Conservation (phyloP, 2,113 vertebrate genomes). For the Ameiurus melas region DNA sequence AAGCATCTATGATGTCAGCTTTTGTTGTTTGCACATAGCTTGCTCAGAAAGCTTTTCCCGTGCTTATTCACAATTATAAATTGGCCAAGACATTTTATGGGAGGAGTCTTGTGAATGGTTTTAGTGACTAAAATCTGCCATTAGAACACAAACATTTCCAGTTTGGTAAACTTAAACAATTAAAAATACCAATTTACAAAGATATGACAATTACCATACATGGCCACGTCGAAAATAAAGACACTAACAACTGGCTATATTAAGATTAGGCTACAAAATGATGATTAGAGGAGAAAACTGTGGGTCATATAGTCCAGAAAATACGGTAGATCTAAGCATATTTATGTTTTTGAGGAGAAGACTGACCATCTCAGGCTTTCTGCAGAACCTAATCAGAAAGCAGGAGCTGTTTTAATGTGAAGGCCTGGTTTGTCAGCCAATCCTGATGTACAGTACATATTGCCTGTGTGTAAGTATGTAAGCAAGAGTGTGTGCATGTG, state of each 20-base stretch:
- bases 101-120: neutral
- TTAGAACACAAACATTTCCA: neutral
- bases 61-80: neutral
- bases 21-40: neutral
- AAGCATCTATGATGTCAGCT: neutral
- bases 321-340: neutral
- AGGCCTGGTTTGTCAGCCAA: conserved; percentile 63
- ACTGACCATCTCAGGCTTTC: conserved; percentile 24
- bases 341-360: conserved; percentile 27
- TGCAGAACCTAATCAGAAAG: conserved; percentile 45
- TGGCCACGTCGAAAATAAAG: neutral
- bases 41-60: neutral
- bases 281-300: neutral
- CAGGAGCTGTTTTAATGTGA: conserved; percentile 37
- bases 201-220: neutral
- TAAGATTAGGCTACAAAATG: neutral
- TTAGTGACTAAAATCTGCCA: neutral
- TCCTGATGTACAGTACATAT: conserved; percentile 53
- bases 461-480: conserved; percentile 23
- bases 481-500: conserved; percentile 26
- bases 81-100: neutral
- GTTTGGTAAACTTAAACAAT: neutral
- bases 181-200: neutral
- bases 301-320: conserved; percentile 24
- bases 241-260: neutral